phyloP scores from a whole-genome alignment of 2,797 vertebrate genomes.

The Poeciliopsis presidionis region DNA sequence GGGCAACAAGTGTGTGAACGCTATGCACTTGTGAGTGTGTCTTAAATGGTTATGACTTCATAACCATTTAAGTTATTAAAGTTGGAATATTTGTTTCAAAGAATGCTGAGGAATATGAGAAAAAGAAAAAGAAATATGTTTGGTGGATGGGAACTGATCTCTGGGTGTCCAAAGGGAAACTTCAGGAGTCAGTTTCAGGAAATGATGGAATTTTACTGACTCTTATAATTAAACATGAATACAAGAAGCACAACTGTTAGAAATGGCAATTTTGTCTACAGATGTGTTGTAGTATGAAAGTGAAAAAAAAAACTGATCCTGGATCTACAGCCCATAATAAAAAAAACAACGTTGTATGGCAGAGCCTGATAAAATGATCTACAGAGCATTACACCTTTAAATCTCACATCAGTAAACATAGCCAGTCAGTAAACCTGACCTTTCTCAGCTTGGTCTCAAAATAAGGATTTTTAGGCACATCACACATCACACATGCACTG shows the following conservation, averaged over 20 bases:
- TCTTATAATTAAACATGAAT: background rate
- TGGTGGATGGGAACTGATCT: background rate
- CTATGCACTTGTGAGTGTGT: constrained; percentile 15
- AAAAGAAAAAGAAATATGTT: background rate
- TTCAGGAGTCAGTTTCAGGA: background rate
- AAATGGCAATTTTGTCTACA: background rate
- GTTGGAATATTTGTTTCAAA: background rate
- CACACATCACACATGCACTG: background rate
- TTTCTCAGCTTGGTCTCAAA: background rate
- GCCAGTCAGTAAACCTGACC: background rate
- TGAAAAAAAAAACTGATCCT: background rate
- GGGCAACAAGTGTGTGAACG: constrained; percentile 14
- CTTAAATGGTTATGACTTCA: background rate
- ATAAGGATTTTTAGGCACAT: background rate
- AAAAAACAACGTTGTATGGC: background rate
- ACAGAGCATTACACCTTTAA: background rate
- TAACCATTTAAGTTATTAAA: background rate
- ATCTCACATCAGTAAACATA: background rate
- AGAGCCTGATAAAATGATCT: background rate
- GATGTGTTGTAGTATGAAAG: background rate
- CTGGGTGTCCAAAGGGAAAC: background rate
- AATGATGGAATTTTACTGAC: background rate
- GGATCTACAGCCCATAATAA: background rate
- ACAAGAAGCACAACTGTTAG: background rate
- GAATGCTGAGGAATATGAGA: background rate